Base-by-base conservation (phyloP, 2,888 invertebrate genomes). In the Protodeltote pygarga region DNA sequence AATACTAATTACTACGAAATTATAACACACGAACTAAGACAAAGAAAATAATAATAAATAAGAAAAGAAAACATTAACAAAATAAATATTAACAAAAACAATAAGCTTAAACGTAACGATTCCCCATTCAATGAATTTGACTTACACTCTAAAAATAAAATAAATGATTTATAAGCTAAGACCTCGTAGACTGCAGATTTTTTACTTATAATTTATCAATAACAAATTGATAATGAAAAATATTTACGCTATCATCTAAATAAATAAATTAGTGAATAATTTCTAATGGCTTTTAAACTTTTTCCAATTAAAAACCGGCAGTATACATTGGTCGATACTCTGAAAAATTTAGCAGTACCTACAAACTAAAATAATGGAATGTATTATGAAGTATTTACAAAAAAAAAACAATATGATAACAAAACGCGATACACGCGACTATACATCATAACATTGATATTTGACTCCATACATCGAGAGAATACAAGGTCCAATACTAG, bases 61-160 rank as follows among this genome's bases (percentile, higher is more conserved):
- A 77, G 80, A 83, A 70, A 83, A 74, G 81, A 84, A 75, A 87
- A 83, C 78, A 71, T 77, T 83, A 89, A 89, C 89, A 89, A 87
- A 87, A 87, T 85, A 85, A 87, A 86, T 84, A 85, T 81, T 81
- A 90, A 89, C 86, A 87, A 81, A 84, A 85, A 88, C 81, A 83
- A 73, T 74, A 78, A 81, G 85, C 88, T 86, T 92, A 92, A 92
- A 92, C 92, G 92, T 92, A 92, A 90, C 90, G 84, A 87, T 92
- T 91, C 90, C 92, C 92, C 92, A 71, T 82, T 82, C 59, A 70
- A 71, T 81, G 59, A 72, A 68, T 73, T 60, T 71, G 35, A 68
- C 49, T 67, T 77, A 74, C 28, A 59, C 41, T 61, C 68, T 75
- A 72, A 47, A 23, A 24, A 47, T 45, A 6, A 41, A 45, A 39